Base-by-base conservation (phyloP, 2,888 invertebrate genomes). In the Anthoptus insignis region DNA sequence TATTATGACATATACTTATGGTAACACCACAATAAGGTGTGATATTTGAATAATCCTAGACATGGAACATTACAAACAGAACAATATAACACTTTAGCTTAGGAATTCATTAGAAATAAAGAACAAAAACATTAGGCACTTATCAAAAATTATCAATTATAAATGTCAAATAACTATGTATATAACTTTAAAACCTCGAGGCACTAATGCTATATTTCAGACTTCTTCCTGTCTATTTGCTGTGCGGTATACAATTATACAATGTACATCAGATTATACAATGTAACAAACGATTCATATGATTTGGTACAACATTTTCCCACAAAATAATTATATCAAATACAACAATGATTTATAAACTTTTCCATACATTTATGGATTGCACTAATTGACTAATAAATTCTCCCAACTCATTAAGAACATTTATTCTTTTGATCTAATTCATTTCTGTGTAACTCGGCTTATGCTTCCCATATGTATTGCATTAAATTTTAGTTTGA, bases 341-440 rank as follows among this genome's bases (percentile, higher is more conserved):
- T 50, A 54, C 34, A 39, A 61, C 45, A 54, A 54, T 45, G 21
- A 59, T 27, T 34, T 47, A 61, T 61, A 61, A 61, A 61, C 34
- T 61, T 54, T 50, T 45, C 61, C 54, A 63, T 47, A 54, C 34
- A 54, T 47, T 34, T 47, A 61, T 54, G 32, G 54, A 61, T 61
- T 63, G 56, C 56, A 56, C 56, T 63, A 63, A 63, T 63, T 63
- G 63, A 63, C 63, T 49, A 57, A 39, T 63, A 63, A 34, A 47
- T 54, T 54, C 49, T 56, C 49, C 50, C 34, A 56, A 63, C 56
- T 56, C 39, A 63, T 63, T 56, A 63, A 49, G 37, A 49, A 63
- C 29, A 49, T 21, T 54, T 14, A 61, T 14, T 50, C 32, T 34
- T 22, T 34, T 22, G 7, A 47, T 29, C 34, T 56, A 29, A 42